Evolutionary conservation across 2,113 vertebrate genomes (phyloP).

Genomic region (Leptosomus discolor): DNA sequence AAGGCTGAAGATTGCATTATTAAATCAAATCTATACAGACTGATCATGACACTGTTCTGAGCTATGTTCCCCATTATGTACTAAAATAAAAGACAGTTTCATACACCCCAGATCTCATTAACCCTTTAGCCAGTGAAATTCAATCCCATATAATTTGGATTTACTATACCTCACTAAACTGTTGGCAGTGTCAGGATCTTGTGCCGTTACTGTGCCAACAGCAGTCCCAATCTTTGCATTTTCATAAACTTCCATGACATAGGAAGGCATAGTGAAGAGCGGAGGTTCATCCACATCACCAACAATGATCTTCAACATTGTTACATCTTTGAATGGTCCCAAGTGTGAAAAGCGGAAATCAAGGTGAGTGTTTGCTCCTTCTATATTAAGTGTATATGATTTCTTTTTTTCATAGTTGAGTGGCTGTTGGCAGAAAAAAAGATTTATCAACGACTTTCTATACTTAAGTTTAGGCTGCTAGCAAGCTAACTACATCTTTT

Average conservation of each 20-base stretch:
- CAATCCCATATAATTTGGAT: not conserved
- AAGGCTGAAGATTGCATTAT: not conserved
- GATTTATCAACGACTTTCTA: not conserved
- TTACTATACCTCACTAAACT: slow-evolving; percentile 86
- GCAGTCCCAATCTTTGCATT: slow-evolving; percentile 84
- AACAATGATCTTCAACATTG: slow-evolving; percentile 90
- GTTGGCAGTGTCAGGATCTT: slow-evolving; percentile 90
- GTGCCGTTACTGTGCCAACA: slow-evolving; percentile 90
- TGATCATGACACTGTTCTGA: not conserved
- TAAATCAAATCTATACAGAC: not conserved
- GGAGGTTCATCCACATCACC: slow-evolving; percentile 95
- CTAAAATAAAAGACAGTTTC: not conserved
- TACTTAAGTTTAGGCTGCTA: not conserved
- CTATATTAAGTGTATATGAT: slow-evolving; percentile 91
- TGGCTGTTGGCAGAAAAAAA: slow-evolving; percentile 76
- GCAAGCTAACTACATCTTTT: not conserved
- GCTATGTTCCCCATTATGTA: not conserved
- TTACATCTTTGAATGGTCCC: slow-evolving; percentile 92
- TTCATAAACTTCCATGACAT: slow-evolving; percentile 94
- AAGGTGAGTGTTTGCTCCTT: slow-evolving; percentile 91
- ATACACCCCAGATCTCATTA: not conserved
- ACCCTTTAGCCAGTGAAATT: not conserved
- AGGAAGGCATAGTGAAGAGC: slow-evolving; percentile 88
- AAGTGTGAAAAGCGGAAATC: slow-evolving; percentile 92
- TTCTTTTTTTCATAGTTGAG: slow-evolving; percentile 97